Conservation (phyloP, 2,113 vertebrate species). For the Rhodinocichla rosea region DNA sequence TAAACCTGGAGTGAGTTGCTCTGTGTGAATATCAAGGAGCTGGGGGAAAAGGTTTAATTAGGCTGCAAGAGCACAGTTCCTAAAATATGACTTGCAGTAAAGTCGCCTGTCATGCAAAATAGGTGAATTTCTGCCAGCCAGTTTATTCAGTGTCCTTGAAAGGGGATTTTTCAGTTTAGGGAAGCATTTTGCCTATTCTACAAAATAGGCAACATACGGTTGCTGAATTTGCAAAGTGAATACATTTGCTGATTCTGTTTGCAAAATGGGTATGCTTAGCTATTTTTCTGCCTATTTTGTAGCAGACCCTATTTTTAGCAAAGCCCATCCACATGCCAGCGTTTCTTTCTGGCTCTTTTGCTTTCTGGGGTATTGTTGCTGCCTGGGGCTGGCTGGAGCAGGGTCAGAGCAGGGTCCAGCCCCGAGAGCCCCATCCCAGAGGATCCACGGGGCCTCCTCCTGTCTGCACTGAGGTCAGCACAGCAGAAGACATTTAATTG, state of each 20-base stretch:
- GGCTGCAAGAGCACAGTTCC: not conserved
- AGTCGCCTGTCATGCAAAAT: constrained; percentile 55
- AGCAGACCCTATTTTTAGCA: constrained; percentile 59
- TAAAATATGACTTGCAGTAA: not conserved
- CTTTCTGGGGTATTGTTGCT: not conserved
- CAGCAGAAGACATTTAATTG: not conserved
- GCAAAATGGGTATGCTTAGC: constrained; percentile 56
- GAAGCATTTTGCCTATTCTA: constrained; percentile 63
- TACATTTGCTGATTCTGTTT: constrained; percentile 63
- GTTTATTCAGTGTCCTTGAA: constrained; percentile 62
- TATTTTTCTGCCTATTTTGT: constrained; percentile 61
- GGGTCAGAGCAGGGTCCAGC: not conserved
- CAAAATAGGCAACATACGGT: constrained; percentile 54
- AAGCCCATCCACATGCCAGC: constrained; percentile 19
- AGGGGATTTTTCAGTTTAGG: constrained; percentile 67
- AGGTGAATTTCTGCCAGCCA: constrained; percentile 57
- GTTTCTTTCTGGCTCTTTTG: not conserved
- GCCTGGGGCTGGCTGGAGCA: not conserved
- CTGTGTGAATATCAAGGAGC: not conserved
- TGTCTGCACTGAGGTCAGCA: not conserved
- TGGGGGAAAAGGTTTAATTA: constrained; percentile 21
- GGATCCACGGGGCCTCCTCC: not conserved
- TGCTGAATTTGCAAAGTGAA: constrained; percentile 67
- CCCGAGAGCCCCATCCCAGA: not conserved
- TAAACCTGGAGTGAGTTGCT: not conserved